Evolutionary conservation across 1,140 invertebrate species (phyloP).

Genomic region (Penaeus vannamei): DNA sequence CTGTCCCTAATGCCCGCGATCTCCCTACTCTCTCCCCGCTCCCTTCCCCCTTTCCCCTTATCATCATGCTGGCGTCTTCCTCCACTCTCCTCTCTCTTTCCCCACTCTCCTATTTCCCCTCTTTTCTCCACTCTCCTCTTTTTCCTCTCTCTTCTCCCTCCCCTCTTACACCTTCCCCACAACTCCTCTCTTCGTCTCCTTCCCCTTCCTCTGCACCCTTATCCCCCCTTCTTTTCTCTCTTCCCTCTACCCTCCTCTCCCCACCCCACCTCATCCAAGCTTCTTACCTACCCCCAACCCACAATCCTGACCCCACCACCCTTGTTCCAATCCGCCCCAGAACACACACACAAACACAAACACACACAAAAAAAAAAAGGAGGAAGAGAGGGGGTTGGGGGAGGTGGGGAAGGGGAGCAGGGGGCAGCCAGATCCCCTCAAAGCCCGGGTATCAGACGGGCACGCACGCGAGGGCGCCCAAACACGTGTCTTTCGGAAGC

Average conservation of each 20-base stretch:
- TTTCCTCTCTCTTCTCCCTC: not conserved
- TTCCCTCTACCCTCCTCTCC: no score
- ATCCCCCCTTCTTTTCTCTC: not conserved
- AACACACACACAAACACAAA: no score
- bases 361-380: not conserved
- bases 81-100: not conserved
- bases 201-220: not conserved
- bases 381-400: not conserved
- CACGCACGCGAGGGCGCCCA: no score
- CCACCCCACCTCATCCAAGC: not conserved
- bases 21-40: not conserved
- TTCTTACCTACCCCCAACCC: not conserved
- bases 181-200: not conserved
- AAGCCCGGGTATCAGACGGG: not conserved
- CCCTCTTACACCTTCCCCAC: not conserved
- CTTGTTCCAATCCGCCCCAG: not conserved
- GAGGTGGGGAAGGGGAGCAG: not conserved
- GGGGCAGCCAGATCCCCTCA: no score
- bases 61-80: no score
- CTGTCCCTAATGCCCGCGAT: not conserved
- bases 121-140: not conserved
- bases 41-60: not conserved
- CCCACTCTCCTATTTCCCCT: not conserved
- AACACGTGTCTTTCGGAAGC: no score
- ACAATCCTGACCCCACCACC: conserved; percentile 3